A percentile compares a stretch with the other conserved stretches of the same genome.
phyloP scores from a whole-genome alignment of 2,113 vertebrate species.

The Zosterops hypoxanthus region DNA sequence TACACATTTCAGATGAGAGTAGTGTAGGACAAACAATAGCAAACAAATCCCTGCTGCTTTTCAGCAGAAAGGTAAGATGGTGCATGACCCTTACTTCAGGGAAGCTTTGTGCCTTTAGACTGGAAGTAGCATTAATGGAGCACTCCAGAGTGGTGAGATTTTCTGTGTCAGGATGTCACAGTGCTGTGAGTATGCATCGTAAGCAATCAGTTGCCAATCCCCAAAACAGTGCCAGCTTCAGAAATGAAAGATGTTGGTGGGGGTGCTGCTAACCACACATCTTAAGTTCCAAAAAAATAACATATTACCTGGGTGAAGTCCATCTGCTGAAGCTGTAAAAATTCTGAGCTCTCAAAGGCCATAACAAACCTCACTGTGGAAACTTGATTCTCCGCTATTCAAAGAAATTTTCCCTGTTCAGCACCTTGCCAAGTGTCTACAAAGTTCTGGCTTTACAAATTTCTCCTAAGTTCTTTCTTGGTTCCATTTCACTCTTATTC shows the following conservation, averaged over 20 bases:
- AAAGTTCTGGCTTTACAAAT: constrained; percentile 19
- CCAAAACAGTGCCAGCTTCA: constrained; percentile 37
- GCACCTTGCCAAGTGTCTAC: constrained; percentile 36
- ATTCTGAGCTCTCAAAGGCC: constrained; percentile 46
- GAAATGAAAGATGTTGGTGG: constrained; percentile 60
- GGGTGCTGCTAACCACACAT: constrained; percentile 63
- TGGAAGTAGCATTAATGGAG: not conserved
- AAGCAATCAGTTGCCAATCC: constrained; percentile 48
- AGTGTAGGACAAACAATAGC: not conserved
- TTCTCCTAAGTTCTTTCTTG: not conserved
- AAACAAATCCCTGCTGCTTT: not conserved
- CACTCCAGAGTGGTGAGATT: constrained; percentile 1
- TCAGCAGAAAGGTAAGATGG: not conserved
- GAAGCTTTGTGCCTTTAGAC: not conserved
- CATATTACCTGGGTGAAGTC: constrained; percentile 66
- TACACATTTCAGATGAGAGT: not conserved
- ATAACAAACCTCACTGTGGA: constrained; percentile 62
- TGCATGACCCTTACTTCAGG: not conserved
- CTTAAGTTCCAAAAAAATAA: constrained; percentile 55
- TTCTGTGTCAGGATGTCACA: constrained; percentile 44
- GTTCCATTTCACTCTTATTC: not conserved
- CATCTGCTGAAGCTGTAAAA: constrained; percentile 71
- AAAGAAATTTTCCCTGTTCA: constrained; percentile 51
- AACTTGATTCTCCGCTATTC: constrained; percentile 52
- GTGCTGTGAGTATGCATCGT: not conserved